Conservation (phyloP, 2,888 invertebrate genomes). For the Leptopilina drosophilae region DNA sequence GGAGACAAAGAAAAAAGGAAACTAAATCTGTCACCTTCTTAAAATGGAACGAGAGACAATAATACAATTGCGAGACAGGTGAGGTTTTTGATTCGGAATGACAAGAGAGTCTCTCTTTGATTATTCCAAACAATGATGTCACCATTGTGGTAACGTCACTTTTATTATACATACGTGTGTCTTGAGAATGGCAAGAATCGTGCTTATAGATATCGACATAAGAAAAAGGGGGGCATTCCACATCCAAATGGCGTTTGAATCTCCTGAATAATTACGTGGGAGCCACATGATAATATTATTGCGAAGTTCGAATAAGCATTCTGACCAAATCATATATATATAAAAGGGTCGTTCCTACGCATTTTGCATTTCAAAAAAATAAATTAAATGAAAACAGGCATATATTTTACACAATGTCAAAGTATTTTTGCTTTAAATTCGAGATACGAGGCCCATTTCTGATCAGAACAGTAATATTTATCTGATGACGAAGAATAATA, state of each 20-base stretch:
- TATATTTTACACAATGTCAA: neutral
- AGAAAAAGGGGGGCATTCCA: constrained; percentile 28
- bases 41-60: neutral
- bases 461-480: constrained; percentile 3
- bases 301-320: constrained; percentile 30
- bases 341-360: constrained; percentile 36
- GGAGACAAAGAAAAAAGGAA: neutral
- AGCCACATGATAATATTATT: constrained; percentile 29
- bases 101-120: neutral
- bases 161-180: neutral
- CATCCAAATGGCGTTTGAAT: constrained; percentile 19
- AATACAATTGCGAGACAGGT: neutral
- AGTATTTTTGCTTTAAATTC: neutral
- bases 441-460: neutral
- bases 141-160: constrained; percentile 22
- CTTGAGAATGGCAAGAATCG: constrained; percentile 29
- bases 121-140: constrained; percentile 35
- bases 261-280: constrained; percentile 37
- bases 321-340: constrained; percentile 23
- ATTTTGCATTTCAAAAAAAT: constrained; percentile 24
- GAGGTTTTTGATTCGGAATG: constrained; percentile 1
- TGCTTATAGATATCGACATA: constrained; percentile 2
- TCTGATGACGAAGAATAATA: constrained; percentile 15
- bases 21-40: neutral
- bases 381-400: neutral